Base-by-base conservation (phyloP, 2,888 invertebrate species). In the Nemapogon koenigi region DNA sequence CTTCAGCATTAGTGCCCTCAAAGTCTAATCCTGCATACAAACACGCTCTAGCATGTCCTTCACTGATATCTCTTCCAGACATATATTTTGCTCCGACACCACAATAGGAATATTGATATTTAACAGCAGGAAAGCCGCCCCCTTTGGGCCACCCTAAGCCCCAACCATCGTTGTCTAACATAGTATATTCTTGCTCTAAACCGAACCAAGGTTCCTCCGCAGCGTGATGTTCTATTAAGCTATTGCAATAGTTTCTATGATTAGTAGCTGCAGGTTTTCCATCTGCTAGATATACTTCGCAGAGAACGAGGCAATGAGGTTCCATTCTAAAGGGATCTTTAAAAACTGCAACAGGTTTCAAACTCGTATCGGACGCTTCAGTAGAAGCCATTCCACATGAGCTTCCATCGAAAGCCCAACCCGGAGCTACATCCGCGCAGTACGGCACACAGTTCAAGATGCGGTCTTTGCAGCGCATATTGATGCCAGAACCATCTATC, bases 1-100 rank as follows among this genome's bases (percentile, higher is more conserved):
- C 97, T 78, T 99, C 98, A 3, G 97, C 97, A 62, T 98, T 99
- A 22, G 91, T 92, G 22, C 98, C 98, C 46, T 91, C 85, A 50
- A 97, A 90, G 51, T 91, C 91, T 43, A 97, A 83, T 30, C 97
- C 98, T 41, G 97, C 90, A 64, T 94, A 97, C 36, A 99, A 79
- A 58, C 97, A 97, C 6, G 95, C 73, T 45, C 69, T 64, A 1
- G 59, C 53, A 55, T 99, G 98, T 6, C 94, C 88, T 69, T 97
- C 97, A 13, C 90, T 86, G 45, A 98, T 85, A 57, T 98, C 97
- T 42, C 98, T 84, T 4, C 95, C 98, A 55, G 89, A 93, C 6
- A 94, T 90, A 65, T 90, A 91, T 63, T 94, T 88, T 13, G 96
- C 92, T 13, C 97, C 97, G 1, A 97, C 93, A 35, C 97, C 97